These are phyloP conservation scores for Eira barbara DNA, from an alignment of 2,113 vertebrate genomes.

Conservation along the genomic window DNA sequence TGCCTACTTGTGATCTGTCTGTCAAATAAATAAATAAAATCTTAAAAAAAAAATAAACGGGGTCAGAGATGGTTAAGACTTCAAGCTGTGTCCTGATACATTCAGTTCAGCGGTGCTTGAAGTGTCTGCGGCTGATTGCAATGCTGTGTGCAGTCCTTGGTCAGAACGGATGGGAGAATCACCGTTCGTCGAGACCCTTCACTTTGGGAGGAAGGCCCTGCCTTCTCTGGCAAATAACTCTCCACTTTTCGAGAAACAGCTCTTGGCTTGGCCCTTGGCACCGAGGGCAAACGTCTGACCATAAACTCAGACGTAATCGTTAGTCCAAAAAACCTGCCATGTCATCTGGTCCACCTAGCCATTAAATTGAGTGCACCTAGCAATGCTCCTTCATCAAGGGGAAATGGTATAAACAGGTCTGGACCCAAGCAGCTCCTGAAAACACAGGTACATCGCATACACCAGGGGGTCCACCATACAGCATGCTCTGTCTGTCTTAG, in stretches of 20 bases:
- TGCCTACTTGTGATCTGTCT: too few relatives aligned
- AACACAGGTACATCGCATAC: neutral
- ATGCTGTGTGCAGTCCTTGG: neutral
- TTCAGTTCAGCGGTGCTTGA: neutral
- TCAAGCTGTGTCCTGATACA: neutral
- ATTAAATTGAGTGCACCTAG: neutral
- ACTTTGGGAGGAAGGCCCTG: conserved; percentile 11
- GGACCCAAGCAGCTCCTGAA: neutral
- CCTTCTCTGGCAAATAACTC: conserved; percentile 36
- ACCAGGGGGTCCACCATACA: neutral
- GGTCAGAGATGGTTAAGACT: neutral
- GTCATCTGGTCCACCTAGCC: neutral
- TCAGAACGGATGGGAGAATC: neutral
- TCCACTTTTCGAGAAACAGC: conserved; percentile 33
- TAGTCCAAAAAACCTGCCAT: neutral
- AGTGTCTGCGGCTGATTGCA: neutral
- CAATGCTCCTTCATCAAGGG: neutral
- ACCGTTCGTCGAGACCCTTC: neutral
- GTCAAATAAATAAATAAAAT: too few relatives aligned
- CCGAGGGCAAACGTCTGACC: conserved; percentile 17
- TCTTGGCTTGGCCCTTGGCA: conserved; percentile 43
- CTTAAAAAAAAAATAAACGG: neutral
- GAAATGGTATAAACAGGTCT: neutral
- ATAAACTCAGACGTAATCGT: neutral
- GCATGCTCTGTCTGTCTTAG: neutral